Evolutionary conservation across 2,888 invertebrate species (phyloP).

Genomic region (Sarcophaga subvicina): DNA sequence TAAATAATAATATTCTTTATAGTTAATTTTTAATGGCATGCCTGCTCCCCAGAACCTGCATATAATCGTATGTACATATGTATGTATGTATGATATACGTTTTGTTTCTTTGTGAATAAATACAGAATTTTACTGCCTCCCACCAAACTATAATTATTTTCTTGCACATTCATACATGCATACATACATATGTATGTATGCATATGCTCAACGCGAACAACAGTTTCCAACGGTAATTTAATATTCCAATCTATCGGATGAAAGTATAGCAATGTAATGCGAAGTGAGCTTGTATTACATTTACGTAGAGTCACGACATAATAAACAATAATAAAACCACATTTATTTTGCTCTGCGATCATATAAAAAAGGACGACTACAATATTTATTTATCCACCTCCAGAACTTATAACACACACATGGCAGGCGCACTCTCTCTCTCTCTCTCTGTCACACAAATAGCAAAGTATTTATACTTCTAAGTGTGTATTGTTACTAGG

Average conservation of each 20-base stretch:
- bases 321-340: constrained; percentile 60
- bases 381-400: background rate
- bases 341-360: constrained; percentile 48
- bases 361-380: background rate
- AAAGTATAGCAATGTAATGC: background rate
- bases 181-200: no score
- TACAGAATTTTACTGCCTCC: constrained; percentile 47
- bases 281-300: constrained; percentile 17
- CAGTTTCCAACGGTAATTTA: background rate
- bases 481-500: no score
- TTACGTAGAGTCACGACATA: constrained; percentile 48
- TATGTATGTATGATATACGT: background rate
- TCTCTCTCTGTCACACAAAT: no score
- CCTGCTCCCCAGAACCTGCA: no score
- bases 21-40: no score
- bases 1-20: no score
- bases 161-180: constrained; percentile 26
- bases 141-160: constrained; percentile 56
- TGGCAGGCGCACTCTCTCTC: background rate
- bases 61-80: background rate
- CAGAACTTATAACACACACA: background rate
- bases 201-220: background rate
- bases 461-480: no score
- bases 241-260: background rate
- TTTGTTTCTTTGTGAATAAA: constrained; percentile 19